Percentiles rank a stretch among this genome's conserved stretches.
Conservation (phyloP, 1,140 invertebrate species). For the Dysdera silvatica region DNA sequence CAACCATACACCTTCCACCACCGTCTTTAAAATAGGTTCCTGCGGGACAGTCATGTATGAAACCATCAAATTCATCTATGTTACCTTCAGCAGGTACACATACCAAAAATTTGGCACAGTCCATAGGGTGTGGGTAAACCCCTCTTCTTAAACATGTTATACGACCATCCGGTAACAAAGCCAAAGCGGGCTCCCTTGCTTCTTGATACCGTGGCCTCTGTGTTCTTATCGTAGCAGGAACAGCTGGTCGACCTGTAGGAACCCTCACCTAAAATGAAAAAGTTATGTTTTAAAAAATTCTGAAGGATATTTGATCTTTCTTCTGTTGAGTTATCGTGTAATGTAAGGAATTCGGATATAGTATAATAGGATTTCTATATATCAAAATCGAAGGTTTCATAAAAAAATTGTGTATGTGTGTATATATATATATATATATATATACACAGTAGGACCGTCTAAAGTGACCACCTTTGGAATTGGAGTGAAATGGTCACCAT, state of each 20-base stretch:
- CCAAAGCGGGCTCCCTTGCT: constrained; percentile 26
- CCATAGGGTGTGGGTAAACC: constrained; percentile 35
- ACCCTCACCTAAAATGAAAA: constrained; percentile 20
- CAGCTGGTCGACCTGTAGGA: constrained; percentile 18
- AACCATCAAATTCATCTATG: constrained; percentile 27
- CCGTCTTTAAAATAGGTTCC: constrained; percentile 31
- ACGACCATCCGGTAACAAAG: constrained; percentile 22
- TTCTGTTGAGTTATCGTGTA: too few relatives aligned
- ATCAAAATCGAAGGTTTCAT: too few relatives aligned
- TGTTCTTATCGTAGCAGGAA: constrained; percentile 16
- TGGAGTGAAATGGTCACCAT: too few relatives aligned
- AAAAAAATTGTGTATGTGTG: too few relatives aligned
- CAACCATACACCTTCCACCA: constrained; percentile 25
- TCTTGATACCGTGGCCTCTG: background rate
- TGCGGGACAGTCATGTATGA: constrained; percentile 36
- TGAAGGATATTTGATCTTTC: too few relatives aligned
- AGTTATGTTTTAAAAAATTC: too few relatives aligned
- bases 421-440: too few relatives aligned
- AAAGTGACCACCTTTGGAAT: too few relatives aligned
- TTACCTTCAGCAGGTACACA: constrained; percentile 32
- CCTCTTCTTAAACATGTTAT: constrained; percentile 33
- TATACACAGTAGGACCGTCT: too few relatives aligned
- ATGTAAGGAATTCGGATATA: too few relatives aligned
- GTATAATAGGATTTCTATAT: too few relatives aligned
- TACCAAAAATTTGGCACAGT: constrained; percentile 37